Percentiles rank a stretch among this genome's conserved stretches.
These are phyloP conservation scores for Eupelmus urozonus DNA, from an alignment of 2,888 invertebrate genomes.

Conservation along the genomic window DNA sequence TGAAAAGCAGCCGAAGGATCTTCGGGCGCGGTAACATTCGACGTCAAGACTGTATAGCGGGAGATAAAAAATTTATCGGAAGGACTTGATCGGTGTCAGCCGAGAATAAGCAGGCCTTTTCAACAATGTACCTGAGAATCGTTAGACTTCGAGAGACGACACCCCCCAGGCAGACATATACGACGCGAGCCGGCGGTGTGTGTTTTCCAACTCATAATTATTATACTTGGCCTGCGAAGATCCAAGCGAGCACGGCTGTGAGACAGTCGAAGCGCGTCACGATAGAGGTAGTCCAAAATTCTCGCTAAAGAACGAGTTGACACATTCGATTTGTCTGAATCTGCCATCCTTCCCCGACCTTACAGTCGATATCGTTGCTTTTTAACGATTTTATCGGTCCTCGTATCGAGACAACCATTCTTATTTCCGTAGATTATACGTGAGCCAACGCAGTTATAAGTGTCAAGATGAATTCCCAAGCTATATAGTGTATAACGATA, in stretches of 20 bases:
- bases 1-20: background rate
- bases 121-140: slow-evolving; percentile 57
- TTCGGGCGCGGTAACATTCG: too few species aligned
- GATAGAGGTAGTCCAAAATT: background rate
- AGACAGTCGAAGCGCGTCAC: slow-evolving; percentile 39
- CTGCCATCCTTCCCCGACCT: too few species aligned
- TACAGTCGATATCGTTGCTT: slow-evolving; percentile 46
- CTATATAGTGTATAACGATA: slow-evolving; percentile 14
- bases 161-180: too few species aligned
- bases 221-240: slow-evolving; percentile 34
- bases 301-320: slow-evolving; percentile 3
- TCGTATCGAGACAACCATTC: background rate
- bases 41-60: background rate
- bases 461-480: slow-evolving; percentile 41
- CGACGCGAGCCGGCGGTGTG: slow-evolving; percentile 1
- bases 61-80: slow-evolving; percentile 6
- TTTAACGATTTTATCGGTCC: slow-evolving; percentile 24
- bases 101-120: slow-evolving; percentile 57
- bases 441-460: slow-evolving; percentile 30
- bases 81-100: slow-evolving; percentile 1
- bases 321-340: slow-evolving; percentile 37
- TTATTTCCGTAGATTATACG: slow-evolving; percentile 13
- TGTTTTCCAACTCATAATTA: slow-evolving; percentile 27
- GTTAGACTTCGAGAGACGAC: too few species aligned
- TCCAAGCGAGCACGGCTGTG: slow-evolving; percentile 31